A percentile compares a stretch with the other conserved stretches of the same genome.
phyloP scores from a whole-genome alignment of 1,140 invertebrate genomes.

The Bicyclus anynana region DNA sequence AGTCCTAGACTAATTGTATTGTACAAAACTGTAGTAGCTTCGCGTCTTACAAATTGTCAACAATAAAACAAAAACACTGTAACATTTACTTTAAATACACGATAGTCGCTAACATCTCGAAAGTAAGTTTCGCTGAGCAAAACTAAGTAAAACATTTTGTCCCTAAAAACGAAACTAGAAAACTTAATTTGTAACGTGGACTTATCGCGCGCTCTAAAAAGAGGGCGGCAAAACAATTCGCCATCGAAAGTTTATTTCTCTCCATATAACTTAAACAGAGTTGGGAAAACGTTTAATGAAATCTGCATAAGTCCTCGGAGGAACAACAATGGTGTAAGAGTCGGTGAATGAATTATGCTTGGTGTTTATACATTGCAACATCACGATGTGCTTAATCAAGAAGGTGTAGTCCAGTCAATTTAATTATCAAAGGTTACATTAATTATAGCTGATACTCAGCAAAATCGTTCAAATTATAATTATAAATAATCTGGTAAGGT shows the following conservation, averaged over 20 bases:
- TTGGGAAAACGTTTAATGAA: constrained; percentile 49
- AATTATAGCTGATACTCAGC: too few species aligned
- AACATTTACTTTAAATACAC: background rate
- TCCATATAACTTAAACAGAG: constrained; percentile 47
- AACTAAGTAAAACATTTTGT: background rate
- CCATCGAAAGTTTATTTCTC: constrained; percentile 45
- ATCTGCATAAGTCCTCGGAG: constrained; percentile 55
- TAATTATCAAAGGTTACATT: too few species aligned
- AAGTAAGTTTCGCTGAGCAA: background rate
- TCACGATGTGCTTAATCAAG: too few species aligned
- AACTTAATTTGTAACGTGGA: background rate
- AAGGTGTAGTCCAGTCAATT: too few species aligned
- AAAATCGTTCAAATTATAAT: too few species aligned
- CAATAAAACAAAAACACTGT: background rate
- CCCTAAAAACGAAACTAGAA: background rate
- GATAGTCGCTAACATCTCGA: background rate
- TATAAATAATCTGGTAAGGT: too few species aligned
- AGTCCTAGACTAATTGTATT: too few species aligned
- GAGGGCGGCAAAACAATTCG: constrained; percentile 1
- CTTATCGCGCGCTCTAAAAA: background rate
- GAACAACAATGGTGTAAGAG: constrained; percentile 30
- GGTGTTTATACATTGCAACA: too few species aligned
- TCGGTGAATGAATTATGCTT: background rate
- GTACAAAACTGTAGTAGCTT: too few species aligned
- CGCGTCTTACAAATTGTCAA: background rate